Base-by-base conservation (phyloP, 2,113 vertebrate genomes). In the Arothron firmamentum region DNA sequence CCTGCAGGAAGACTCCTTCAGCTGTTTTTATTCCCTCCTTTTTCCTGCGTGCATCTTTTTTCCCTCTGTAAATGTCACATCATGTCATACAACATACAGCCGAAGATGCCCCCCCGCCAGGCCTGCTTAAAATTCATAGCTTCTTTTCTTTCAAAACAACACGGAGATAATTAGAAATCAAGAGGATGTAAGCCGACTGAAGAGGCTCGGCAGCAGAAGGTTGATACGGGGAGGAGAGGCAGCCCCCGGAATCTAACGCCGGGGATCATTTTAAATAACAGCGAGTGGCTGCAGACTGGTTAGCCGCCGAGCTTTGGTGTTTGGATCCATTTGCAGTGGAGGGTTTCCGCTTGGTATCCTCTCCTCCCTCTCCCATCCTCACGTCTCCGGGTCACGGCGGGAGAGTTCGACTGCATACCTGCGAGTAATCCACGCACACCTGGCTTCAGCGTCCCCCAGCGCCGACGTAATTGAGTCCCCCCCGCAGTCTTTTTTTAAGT, bases 71-170 rank as follows among this genome's bases (percentile, higher is more conserved):
- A 31, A 66, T 56, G 46, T 56, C 41, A 56, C 15, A 23, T 48
- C 55, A 31, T 48, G 31, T 64, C 38, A 3, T 21, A 16, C 9
- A 20, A 19, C 54, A 17, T n/a, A 55, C 18, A 28, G 20, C 45
- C 42, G 55, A 45, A 67, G 56, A 58, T 54, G 66, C 50, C 14
- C 66, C 57, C 34, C 21, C 52, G 69, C 15, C 15, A 5, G 11
- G 50, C 20, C 57, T 48, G 46, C 54, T 67, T 70, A 61, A 72
- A 56, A 72, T 65, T 62, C n/a, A 55, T 70, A 15, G 38, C 68
- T 73, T 61, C 54, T 46, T 55, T 41, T 77, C 23, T 59, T 12
- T 67, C 28, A 14, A 41, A 59, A 62, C 6, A 70, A 13, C 11
- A 1, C 12, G 45, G 18, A 58, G 48, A 65, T 52, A 60, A 59